Percentiles rank a stretch among this genome's conserved stretches.
phyloP scores from a whole-genome alignment of 2,113 vertebrate species.

The Malurus melanocephalus region DNA sequence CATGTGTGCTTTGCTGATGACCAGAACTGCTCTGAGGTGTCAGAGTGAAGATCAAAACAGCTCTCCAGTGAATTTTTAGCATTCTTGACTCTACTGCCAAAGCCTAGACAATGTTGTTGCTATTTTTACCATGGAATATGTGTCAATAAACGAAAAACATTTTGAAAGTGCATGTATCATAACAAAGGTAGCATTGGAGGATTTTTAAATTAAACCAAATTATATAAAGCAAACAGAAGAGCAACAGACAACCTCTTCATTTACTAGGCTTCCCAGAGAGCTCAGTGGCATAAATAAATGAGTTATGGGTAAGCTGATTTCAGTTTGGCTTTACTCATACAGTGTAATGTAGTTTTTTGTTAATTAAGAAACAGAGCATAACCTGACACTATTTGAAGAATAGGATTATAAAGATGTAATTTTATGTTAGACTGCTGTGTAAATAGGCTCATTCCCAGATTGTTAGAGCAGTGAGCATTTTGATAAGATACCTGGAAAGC shows the following conservation, averaged over 20 bases:
- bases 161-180: neutral
- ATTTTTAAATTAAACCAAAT: neutral
- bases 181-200: neutral
- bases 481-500: neutral
- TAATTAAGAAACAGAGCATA: slow-evolving; percentile 39
- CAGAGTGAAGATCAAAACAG: neutral
- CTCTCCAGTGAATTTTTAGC: neutral
- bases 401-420: slow-evolving; percentile 31
- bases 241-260: neutral
- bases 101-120: neutral
- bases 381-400: neutral
- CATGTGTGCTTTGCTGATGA: neutral
- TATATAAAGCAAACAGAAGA: neutral
- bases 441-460: slow-evolving; percentile 8
- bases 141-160: neutral
- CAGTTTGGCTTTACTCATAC: neutral
- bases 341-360: neutral
- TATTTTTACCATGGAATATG: neutral
- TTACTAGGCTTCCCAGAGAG: neutral
- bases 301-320: slow-evolving; percentile 3
- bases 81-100: neutral
- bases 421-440: slow-evolving; percentile 22
- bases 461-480: neutral
- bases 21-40: neutral
- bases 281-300: neutral